phyloP scores from a whole-genome alignment of 2,888 invertebrate genomes.

The Tachina fera region DNA sequence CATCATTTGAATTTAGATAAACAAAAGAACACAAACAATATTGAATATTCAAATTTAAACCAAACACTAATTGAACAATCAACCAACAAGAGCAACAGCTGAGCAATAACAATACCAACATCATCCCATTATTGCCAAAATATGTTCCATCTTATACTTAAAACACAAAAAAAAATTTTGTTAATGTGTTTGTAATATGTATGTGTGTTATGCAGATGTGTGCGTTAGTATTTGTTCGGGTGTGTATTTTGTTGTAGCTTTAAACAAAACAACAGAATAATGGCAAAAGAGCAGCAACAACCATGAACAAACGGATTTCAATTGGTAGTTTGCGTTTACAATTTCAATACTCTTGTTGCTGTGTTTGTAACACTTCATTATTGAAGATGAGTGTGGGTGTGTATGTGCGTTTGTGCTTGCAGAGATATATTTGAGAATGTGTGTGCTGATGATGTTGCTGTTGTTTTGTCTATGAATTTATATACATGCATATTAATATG shows the following conservation, averaged over 20 bases:
- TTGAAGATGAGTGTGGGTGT: not conserved
- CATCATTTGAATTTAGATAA: constrained; percentile 15
- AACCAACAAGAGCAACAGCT: constrained; percentile 32
- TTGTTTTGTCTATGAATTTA: constrained; percentile 25
- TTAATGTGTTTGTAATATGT: constrained; percentile 24
- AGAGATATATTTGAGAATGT: constrained; percentile 36
- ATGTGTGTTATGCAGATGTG: not conserved
- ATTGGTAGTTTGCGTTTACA: constrained; percentile 68
- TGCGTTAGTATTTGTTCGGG: not conserved
- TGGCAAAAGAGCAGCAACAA: constrained; percentile 33
- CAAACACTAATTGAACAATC: constrained; percentile 54
- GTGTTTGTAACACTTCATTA: constrained; percentile 4
- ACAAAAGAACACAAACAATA: constrained; percentile 13
- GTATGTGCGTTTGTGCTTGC: constrained; percentile 13
- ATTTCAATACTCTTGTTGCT: constrained; percentile 20
- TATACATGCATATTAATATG: too few relatives aligned
- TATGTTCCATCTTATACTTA: too few relatives aligned
- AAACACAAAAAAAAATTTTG: constrained; percentile 11
- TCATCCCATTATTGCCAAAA: constrained; percentile 58
- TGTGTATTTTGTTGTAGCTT: constrained; percentile 29
- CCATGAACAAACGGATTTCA: constrained; percentile 59
- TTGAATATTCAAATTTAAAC: constrained; percentile 60
- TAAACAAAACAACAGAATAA: constrained; percentile 39
- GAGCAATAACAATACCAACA: constrained; percentile 12
- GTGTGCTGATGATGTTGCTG: constrained; percentile 42